Conservation (phyloP, 92 coral and sea anemone species). For the Palythoa caribaeorum region DNA sequence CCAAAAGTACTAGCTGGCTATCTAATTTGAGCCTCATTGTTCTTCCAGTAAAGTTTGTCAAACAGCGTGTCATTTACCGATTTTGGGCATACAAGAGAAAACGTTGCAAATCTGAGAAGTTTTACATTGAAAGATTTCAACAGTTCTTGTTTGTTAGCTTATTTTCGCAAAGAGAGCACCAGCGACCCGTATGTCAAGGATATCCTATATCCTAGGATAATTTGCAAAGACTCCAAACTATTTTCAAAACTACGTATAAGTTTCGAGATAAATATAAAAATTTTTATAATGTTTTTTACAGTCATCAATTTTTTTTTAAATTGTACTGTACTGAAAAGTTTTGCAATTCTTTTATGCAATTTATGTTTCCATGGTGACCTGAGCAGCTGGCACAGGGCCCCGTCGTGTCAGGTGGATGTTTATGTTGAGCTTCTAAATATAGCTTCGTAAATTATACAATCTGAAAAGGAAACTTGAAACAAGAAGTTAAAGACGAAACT, state of each 20-base stretch:
- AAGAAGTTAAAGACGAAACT: neutral
- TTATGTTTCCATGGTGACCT: conserved; percentile 39
- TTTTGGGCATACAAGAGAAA: too few species aligned
- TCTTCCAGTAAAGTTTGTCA: too few species aligned
- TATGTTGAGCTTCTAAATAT: conserved; percentile 43
- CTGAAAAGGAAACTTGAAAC: conserved; percentile 24
- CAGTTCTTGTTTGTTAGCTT: too few species aligned
- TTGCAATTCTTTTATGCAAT: conserved; percentile 24
- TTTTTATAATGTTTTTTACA: neutral
- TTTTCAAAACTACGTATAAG: neutral
- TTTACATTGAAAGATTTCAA: too few species aligned
- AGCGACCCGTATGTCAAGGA: too few species aligned
- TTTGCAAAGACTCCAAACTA: neutral
- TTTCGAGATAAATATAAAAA: neutral
- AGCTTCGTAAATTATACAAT: conserved; percentile 27
- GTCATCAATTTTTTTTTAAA: too few species aligned
- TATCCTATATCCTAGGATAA: too few species aligned
- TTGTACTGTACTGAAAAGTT: neutral
- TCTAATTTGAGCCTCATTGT: too few species aligned
- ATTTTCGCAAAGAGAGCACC: too few species aligned
- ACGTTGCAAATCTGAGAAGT: too few species aligned
- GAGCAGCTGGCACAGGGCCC: conserved; percentile 44
- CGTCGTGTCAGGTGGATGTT: conserved; percentile 48
- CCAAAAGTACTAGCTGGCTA: too few species aligned
- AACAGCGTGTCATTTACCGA: too few species aligned